These are phyloP conservation scores for Anguilla marmorata DNA, from an alignment of 2,797 vertebrate genomes.

Conservation along the genomic window DNA sequence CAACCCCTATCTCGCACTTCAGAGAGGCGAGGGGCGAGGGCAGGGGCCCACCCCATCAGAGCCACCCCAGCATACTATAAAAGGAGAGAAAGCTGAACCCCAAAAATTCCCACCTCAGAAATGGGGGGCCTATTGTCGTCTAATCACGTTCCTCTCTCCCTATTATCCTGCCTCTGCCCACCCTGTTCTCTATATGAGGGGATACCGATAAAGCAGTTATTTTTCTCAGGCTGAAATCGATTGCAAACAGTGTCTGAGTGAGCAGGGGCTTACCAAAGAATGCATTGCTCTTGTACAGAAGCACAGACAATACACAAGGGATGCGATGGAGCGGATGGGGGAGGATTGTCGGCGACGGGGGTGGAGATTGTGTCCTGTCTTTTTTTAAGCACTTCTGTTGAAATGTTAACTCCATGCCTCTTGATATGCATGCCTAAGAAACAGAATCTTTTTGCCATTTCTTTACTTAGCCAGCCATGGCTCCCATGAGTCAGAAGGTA, in stretches of 20 bases:
- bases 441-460: background rate
- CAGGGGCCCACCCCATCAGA: background rate
- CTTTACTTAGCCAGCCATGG: background rate
- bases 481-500: background rate
- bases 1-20: constrained; percentile 9
- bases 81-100: constrained; percentile 17
- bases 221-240: background rate
- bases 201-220: background rate
- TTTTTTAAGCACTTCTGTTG: background rate
- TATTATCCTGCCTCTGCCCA: background rate
- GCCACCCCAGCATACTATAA: background rate
- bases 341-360: background rate
- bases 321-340: background rate
- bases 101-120: background rate
- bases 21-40: background rate
- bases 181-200: background rate
- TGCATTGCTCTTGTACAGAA: background rate
- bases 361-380: background rate
- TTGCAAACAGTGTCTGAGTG: background rate
- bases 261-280: background rate
- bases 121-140: background rate
- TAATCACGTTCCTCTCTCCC: background rate
- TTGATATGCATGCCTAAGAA: background rate
- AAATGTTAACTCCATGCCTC: background rate
- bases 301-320: constrained; percentile 1